Conservation (phyloP, 2,888 invertebrate genomes). For the Syrphus vitripennis region DNA sequence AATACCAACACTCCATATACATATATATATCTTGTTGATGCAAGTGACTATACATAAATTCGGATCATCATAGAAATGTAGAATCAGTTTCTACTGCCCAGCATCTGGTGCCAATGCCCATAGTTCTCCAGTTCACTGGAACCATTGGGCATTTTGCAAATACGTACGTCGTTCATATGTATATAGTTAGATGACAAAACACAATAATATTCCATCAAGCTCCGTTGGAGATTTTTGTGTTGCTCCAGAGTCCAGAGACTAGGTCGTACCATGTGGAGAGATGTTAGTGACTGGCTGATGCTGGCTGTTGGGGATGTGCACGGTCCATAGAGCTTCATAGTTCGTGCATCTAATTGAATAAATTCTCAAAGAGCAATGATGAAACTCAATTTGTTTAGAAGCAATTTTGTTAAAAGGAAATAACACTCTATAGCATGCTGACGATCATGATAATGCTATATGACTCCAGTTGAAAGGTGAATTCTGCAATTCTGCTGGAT, state of each 20-base stretch:
- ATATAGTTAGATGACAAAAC: not conserved
- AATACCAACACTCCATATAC: not conserved
- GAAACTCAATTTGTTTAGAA: constrained; percentile 64
- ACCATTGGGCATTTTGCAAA: too few species aligned
- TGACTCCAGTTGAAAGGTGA: not conserved
- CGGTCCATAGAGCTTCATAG: constrained; percentile 33
- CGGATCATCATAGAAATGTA: constrained; percentile 4
- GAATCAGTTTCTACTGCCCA: not conserved
- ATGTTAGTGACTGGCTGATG: not conserved
- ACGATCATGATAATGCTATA: not conserved
- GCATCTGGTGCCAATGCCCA: constrained; percentile 31
- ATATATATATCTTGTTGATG: too few species aligned
- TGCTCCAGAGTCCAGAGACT: constrained; percentile 7
- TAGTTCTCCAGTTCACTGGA: not conserved
- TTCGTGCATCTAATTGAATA: constrained; percentile 54
- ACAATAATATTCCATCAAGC: constrained; percentile 16
- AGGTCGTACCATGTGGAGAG: constrained; percentile 45
- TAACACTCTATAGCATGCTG: constrained; percentile 19
- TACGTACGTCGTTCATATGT: too few species aligned
- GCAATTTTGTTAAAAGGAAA: constrained; percentile 61
- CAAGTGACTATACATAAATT: not conserved
- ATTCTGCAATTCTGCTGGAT: not conserved
- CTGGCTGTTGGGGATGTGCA: not conserved
- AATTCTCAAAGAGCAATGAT: constrained; percentile 55
- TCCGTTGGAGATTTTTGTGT: constrained; percentile 29